Evolutionary conservation across 2,888 invertebrate species (phyloP).

Genomic region (Drosophila phalerata): DNA sequence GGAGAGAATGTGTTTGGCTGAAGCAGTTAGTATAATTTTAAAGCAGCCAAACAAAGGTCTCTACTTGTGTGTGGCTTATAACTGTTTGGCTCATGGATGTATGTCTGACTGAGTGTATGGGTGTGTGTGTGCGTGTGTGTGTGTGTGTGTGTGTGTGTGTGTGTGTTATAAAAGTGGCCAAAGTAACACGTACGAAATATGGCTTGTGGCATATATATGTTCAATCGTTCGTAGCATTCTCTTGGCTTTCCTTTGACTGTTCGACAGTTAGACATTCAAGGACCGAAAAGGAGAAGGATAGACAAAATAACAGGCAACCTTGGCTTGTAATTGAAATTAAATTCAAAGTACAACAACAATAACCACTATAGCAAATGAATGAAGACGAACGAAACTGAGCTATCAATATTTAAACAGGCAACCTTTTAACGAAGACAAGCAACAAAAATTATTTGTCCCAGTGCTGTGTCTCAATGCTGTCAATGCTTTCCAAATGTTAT

Average conservation of each 20-base stretch:
- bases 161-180: constrained; percentile 54
- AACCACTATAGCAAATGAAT: constrained; percentile 19
- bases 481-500: constrained; percentile 33
- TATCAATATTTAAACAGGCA: constrained; percentile 71
- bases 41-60: constrained; percentile 51
- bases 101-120: constrained; percentile 8
- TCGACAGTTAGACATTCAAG: constrained; percentile 22
- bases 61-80: constrained; percentile 13
- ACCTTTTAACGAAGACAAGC: constrained; percentile 41
- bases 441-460: constrained; percentile 33
- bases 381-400: constrained; percentile 15
- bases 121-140: constrained; percentile 10
- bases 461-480: constrained; percentile 28
- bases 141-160: constrained; percentile 6
- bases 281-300: neutral
- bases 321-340: constrained; percentile 61
- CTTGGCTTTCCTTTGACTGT: constrained; percentile 38
- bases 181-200: constrained; percentile 73
- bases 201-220: constrained; percentile 65
- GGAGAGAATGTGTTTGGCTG: neutral
- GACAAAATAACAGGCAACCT: constrained; percentile 9
- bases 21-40: constrained; percentile 50
- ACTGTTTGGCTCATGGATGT: constrained; percentile 10
- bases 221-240: constrained; percentile 60
- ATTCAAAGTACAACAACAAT: constrained; percentile 39